phyloP scores from a whole-genome alignment of 2,888 invertebrate species.

The Zhengitettix transpicula region DNA sequence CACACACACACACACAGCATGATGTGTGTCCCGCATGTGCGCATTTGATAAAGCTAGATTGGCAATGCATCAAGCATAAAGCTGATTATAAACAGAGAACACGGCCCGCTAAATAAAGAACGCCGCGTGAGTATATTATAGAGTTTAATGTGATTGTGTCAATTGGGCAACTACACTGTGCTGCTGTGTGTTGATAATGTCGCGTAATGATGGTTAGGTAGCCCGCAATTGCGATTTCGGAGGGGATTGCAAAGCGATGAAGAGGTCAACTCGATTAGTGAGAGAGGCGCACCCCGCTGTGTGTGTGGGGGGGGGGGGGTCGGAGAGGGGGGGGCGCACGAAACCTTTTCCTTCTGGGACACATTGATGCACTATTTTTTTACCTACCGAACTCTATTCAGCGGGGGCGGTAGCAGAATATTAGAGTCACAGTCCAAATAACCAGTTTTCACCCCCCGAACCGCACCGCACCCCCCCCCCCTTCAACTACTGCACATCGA shows the following conservation, averaged over 20 bases:
- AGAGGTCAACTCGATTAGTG: not conserved
- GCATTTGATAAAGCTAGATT: slow-evolving; percentile 13
- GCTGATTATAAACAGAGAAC: slow-evolving; percentile 9
- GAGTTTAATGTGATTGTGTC: slow-evolving; percentile 8
- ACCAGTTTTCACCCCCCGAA: too few relatives aligned
- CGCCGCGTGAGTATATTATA: slow-evolving; percentile 5
- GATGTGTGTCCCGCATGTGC: slow-evolving; percentile 5
- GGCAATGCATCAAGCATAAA: slow-evolving; percentile 13
- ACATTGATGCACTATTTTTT: slow-evolving; percentile 3
- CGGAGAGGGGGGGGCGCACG: not conserved
- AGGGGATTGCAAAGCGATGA: not conserved
- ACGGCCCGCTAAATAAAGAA: not conserved
- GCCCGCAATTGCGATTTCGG: not conserved
- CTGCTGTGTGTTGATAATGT: slow-evolving; percentile 8
- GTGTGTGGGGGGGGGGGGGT: too few relatives aligned
- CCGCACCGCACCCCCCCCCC: too few relatives aligned
- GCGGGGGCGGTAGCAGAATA: not conserved
- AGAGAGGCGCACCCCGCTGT: not conserved
- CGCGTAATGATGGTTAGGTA: slow-evolving; percentile 8
- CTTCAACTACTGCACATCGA: not conserved
- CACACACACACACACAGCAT: not conserved
- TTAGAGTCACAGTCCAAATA: not conserved
- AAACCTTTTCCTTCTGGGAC: slow-evolving; percentile 11
- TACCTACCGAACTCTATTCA: not conserved
- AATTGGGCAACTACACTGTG: slow-evolving; percentile 5